Evolutionary conservation across 1,140 invertebrate species (phyloP), one percentile per base, ranked within the genome.

Genomic region (Scaptomyza montana): DNA sequence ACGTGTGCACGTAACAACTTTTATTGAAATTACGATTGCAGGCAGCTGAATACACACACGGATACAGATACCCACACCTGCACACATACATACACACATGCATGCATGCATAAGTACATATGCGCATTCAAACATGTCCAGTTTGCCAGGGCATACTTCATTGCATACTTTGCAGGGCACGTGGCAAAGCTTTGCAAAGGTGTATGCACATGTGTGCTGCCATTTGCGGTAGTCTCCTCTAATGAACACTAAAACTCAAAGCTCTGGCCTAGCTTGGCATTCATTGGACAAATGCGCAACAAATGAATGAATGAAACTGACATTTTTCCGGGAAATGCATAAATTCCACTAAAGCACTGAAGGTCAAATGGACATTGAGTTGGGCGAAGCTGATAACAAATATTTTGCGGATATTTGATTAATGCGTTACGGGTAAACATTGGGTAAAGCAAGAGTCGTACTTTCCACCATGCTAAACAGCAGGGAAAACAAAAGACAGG

Each of bases 1-100:
- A 80, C 84, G 84, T 79, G 84, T 79, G 72, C 79, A 89, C 79
- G 79, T 84, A 89, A 89, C 84, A 89, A 87, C 69, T 87, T 87
- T 87, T 87, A 87, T 87, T 89, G 85, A 87, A 87, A 87, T 87
- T 80, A 89, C 84, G 79, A 77, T 84, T 84, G 84, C 84, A 87
- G 66, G 47, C 73, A 89, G 75, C 54, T 77, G 77, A 68, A 62
- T 51, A 68, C 64, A 79, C 62, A 75, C 39, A 25, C 21, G 2
- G 1, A 25, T 2, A 25, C 1, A 25, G 21, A 1, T 25, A 25
- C 21, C 21, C 21, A 25, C 21, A 25, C 21, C 21, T 25, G 39
- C 55, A 63, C 21, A 46, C 7, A 10, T 13, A 45, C 8, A 25
- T 28, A 60, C 39, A 39, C 41, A 30, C 51, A 56, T 5, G 51